Percentiles rank a stretch among this genome's conserved stretches.
Evolutionary conservation across 2,113 vertebrate species (phyloP).

Genomic region (Anseranas semipalmata): DNA sequence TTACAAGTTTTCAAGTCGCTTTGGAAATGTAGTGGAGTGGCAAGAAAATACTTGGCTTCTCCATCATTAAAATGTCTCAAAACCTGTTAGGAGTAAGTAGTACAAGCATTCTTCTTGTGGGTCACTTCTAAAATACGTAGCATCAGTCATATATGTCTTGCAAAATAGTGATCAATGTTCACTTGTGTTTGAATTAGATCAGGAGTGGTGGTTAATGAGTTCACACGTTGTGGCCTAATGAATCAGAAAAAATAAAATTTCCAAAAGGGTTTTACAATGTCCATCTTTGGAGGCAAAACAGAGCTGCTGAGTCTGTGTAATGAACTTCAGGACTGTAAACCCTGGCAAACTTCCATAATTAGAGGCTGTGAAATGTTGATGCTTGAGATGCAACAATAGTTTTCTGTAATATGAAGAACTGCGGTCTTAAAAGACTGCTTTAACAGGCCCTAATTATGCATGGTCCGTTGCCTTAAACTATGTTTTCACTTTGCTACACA

Average conservation of each 20-base stretch:
- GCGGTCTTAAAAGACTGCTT: not conserved
- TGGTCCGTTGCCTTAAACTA: constrained; percentile 28
- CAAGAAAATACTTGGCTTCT: not conserved
- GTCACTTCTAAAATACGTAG: constrained; percentile 6
- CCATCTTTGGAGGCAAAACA: constrained; percentile 23
- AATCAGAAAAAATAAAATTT: constrained; percentile 10
- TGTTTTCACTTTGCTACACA: constrained; percentile 22
- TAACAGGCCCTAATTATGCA: not conserved
- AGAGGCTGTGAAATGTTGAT: constrained; percentile 22
- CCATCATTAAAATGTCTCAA: not conserved
- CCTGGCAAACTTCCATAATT: constrained; percentile 34
- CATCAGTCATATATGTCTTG: not conserved
- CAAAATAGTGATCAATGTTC: not conserved
- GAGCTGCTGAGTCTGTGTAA: not conserved
- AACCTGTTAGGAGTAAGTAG: not conserved
- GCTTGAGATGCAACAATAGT: not conserved
- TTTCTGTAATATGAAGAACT: not conserved
- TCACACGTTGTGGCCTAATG: constrained; percentile 12
- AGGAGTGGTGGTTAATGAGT: not conserved
- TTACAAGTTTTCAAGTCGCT: not conserved
- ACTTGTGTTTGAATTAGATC: constrained; percentile 7
- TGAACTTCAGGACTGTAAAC: not conserved
- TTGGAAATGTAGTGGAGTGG: not conserved
- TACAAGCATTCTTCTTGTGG: not conserved
- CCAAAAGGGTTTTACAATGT: constrained; percentile 17